A percentile compares a stretch with the other conserved stretches of the same genome.
phyloP scores from a whole-genome alignment of 2,888 invertebrate species.

The Rhagium mordax region DNA sequence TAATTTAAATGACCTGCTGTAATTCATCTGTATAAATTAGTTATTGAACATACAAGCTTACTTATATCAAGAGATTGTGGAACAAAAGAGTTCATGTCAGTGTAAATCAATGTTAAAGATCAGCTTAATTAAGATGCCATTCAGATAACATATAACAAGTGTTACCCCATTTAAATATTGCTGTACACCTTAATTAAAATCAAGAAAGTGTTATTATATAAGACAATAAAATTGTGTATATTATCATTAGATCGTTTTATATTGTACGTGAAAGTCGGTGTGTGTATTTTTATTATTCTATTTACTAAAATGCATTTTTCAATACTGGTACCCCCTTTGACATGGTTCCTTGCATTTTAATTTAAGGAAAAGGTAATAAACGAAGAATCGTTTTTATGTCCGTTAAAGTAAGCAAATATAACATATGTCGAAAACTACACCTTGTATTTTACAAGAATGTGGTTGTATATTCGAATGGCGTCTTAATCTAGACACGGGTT shows the following conservation, averaged over 20 bases:
- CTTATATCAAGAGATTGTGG: not conserved
- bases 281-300: not conserved
- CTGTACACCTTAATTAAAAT: not conserved
- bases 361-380: not conserved
- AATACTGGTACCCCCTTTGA: not conserved
- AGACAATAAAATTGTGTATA: not conserved
- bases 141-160: not conserved
- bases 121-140: not conserved
- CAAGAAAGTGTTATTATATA: not conserved
- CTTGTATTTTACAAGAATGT: not conserved
- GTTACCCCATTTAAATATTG: not conserved
- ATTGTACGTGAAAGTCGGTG: not conserved
- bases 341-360: not conserved
- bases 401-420: not conserved
- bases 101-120: not conserved
- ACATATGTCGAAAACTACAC: conserved; percentile 8
- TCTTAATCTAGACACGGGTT: conserved; percentile 15
- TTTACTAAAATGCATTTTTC: not conserved
- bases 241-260: not conserved
- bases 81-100: not conserved
- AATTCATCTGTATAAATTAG: not conserved
- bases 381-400: not conserved
- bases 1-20: no score
- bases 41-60: not conserved
- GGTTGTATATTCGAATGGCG: not conserved